Conservation (phyloP, 1,140 invertebrate genomes). For the Hypsibius dujardini region DNA sequence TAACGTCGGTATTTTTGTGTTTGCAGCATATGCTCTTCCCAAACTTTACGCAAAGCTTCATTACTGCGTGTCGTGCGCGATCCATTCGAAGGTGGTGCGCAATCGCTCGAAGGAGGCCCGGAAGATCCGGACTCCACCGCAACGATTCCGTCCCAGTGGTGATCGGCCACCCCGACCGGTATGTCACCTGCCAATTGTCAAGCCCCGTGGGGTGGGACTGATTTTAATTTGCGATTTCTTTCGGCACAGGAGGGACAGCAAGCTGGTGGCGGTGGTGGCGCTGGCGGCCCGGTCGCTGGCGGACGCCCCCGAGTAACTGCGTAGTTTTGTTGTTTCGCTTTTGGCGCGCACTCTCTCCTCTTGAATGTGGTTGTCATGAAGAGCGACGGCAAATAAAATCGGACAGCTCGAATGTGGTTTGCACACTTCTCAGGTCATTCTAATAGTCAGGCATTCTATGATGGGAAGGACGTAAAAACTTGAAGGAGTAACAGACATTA, state of each 20-base stretch:
- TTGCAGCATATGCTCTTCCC: conserved; percentile 70
- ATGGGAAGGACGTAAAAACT: too few species aligned
- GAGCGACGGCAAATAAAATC: too few species aligned
- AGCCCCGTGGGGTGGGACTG: background rate
- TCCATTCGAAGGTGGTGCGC: conserved; percentile 97
- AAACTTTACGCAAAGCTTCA: conserved; percentile 97
- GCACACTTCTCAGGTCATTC: too few species aligned
- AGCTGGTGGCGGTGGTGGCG: background rate
- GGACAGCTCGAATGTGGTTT: too few species aligned
- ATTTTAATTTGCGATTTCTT: background rate
- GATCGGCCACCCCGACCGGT: background rate
- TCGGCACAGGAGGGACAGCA: background rate
- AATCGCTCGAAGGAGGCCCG: conserved; percentile 91
- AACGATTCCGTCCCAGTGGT: conserved; percentile 52
- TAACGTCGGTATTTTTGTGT: conserved; percentile 23
- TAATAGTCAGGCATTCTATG: too few species aligned
- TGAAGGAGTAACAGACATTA: too few species aligned
- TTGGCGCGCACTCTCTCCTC: too few species aligned
- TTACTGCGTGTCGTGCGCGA: conserved; percentile 98
- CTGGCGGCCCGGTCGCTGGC: background rate
- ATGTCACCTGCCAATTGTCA: background rate
- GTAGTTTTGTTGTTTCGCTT: too few species aligned
- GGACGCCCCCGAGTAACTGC: too few species aligned
- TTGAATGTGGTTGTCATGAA: too few species aligned
- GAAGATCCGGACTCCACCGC: conserved; percentile 83